Percentiles rank a stretch among this genome's conserved stretches.
Conservation (phyloP, 2,113 vertebrate genomes). For the Sander lucioperca region DNA sequence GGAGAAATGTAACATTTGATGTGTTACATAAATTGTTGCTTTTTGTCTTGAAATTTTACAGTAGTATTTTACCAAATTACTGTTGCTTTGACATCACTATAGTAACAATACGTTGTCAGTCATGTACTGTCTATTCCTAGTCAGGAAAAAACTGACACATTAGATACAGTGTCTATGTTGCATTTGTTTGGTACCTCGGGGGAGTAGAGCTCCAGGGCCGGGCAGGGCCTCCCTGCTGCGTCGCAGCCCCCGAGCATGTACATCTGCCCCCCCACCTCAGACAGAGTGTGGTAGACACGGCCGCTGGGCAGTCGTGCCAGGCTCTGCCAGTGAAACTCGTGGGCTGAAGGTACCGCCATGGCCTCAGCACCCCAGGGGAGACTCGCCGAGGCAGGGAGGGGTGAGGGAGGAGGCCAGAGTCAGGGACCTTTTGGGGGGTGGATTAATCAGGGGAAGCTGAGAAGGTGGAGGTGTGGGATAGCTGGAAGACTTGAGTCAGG, state of each 20-base stretch:
- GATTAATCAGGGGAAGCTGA: conserved; percentile 14
- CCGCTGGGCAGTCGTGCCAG: conserved; percentile 90
- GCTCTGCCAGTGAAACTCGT: conserved; percentile 95
- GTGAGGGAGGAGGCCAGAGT: conserved; percentile 3
- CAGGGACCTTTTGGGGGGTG: neutral
- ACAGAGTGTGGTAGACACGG: conserved; percentile 92
- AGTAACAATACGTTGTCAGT: neutral
- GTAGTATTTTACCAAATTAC: neutral
- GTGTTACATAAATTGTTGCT: neutral
- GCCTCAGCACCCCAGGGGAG: conserved; percentile 17
- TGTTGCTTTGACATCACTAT: neutral
- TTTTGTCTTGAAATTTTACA: neutral
- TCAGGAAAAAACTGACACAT: neutral
- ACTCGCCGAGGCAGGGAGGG: conserved; percentile 15
- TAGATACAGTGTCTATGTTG: neutral
- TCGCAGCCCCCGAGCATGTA: conserved; percentile 96
- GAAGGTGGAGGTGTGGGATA: conserved; percentile 25
- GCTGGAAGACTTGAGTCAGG: conserved; percentile 12
- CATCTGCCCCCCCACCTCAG: conserved; percentile 92
- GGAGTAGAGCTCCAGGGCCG: conserved; percentile 91
- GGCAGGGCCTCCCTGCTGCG: conserved; percentile 88
- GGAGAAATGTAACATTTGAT: neutral
- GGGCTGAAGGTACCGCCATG: conserved; percentile 90
- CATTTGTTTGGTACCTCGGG: conserved; percentile 84
- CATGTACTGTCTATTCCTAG: neutral